Conservation (phyloP, 2,113 vertebrate genomes). For the Psephotus haematonotus region DNA sequence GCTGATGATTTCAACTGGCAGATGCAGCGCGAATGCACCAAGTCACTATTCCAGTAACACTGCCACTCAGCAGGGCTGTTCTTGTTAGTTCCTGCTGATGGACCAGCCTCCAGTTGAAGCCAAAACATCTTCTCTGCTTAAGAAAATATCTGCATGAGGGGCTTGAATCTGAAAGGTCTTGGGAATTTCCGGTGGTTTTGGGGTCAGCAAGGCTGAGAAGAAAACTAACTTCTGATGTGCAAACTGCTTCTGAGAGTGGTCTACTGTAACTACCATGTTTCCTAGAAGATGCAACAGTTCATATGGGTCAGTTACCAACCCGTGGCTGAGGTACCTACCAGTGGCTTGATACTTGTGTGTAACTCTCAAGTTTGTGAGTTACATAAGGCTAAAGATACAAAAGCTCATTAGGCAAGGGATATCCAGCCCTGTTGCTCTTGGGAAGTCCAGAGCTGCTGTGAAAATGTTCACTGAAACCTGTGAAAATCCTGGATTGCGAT, state of each 20-base stretch:
- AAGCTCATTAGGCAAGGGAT: background rate
- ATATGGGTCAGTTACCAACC: background rate
- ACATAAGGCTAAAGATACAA: background rate
- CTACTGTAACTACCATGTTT: background rate
- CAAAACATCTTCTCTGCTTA: background rate
- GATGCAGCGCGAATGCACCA: background rate
- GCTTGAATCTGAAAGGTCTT: background rate
- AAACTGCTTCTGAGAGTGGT: background rate
- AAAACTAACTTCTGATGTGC: background rate
- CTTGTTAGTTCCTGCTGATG: background rate
- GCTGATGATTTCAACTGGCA: constrained; percentile 58
- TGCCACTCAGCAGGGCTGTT: background rate
- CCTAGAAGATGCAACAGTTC: background rate
- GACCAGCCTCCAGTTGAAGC: background rate
- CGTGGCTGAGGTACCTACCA: background rate
- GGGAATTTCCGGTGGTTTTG: background rate
- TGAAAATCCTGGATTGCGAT: background rate
- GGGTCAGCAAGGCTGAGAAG: background rate
- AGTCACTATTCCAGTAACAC: constrained; percentile 6
- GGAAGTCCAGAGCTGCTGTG: background rate
- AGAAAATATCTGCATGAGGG: background rate
- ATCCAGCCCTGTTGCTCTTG: background rate
- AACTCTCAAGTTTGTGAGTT: background rate
- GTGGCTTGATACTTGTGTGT: background rate
- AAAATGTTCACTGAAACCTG: background rate